Base-by-base conservation (phyloP, 2,797 vertebrate genomes). In the Valencia hispanica region DNA sequence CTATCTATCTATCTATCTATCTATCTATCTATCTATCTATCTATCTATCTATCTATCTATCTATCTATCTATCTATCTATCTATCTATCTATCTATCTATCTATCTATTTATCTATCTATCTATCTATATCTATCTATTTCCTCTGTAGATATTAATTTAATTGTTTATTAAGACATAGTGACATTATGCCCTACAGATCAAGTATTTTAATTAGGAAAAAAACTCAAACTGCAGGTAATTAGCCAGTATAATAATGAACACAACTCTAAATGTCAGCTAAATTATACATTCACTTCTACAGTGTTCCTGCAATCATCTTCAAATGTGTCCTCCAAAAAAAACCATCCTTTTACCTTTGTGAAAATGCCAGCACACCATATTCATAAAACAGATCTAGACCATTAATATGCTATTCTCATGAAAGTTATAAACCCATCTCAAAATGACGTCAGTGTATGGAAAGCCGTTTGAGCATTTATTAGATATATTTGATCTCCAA, bases 231-330 rank as follows among this genome's bases (percentile, higher is more conserved):
- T 48, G 20, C 48, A 74, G 74, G 27, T 84, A 87, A 88, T 91
- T 87, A 88, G 59, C 20, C 41, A 70, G 32, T 39, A 81, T 75
- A 57, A 36, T 50, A 70, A 57, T 48, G 20, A 59, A 10, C 17
- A 25, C 39, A 71, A 72, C 84, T 74, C 45, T 88, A 79, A 88
- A 89, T 91, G 84, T 87, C 80, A 89, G 86, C 73, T 84, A 79
- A 89, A 89, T 92, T 86, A 89, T 83, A 75, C 86, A 86, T 88
- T 81, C 69, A 78, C 73, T 87, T 82, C 66, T 77, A 83, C 18
- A 11, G 18, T 85, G 73, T 83, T 90, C 81, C 50, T 82, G 77
- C 57, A 86, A 88, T 87, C 86, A 82, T 89, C 82, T 88, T 82
- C 30, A 83, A 88, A 89, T 83, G 77, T 73, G 59, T 89, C 73